phyloP scores from a whole-genome alignment of 2,888 invertebrate species.

The Eubasilissa splendida region DNA sequence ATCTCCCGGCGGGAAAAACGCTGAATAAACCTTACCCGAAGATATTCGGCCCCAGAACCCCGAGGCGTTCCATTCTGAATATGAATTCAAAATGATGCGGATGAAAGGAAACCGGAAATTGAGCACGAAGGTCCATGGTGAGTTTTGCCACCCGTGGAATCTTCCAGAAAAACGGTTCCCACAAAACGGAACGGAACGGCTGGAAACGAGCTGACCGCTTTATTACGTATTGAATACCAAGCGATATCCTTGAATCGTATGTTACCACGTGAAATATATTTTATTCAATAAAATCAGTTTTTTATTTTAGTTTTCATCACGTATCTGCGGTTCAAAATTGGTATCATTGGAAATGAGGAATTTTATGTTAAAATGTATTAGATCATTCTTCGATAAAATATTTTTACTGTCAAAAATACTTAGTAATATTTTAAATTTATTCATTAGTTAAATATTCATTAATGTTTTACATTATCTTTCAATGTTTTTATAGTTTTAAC shows the following conservation, averaged over 20 bases:
- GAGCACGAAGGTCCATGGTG: constrained; percentile 46
- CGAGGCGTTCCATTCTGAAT: constrained; percentile 47
- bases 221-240: constrained; percentile 50
- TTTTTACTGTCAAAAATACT: no score
- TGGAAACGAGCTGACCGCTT: constrained; percentile 44
- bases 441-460: no score
- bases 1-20: neutral
- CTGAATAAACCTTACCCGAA: neutral
- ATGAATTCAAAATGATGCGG: constrained; percentile 53
- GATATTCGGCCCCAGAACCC: constrained; percentile 7
- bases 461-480: no score
- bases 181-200: constrained; percentile 35
- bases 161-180: constrained; percentile 31
- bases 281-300: no score
- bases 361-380: no score
- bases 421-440: no score
- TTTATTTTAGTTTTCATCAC: no score
- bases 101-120: constrained; percentile 54
- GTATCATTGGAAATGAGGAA: no score
- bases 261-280: no score
- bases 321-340: no score
- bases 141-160: constrained; percentile 11
- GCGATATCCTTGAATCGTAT: neutral
- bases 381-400: no score
- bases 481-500: no score